A percentile compares a stretch with the other conserved stretches of the same genome.
phyloP scores from a whole-genome alignment of 2,113 vertebrate genomes.

The Ailurus styani region DNA sequence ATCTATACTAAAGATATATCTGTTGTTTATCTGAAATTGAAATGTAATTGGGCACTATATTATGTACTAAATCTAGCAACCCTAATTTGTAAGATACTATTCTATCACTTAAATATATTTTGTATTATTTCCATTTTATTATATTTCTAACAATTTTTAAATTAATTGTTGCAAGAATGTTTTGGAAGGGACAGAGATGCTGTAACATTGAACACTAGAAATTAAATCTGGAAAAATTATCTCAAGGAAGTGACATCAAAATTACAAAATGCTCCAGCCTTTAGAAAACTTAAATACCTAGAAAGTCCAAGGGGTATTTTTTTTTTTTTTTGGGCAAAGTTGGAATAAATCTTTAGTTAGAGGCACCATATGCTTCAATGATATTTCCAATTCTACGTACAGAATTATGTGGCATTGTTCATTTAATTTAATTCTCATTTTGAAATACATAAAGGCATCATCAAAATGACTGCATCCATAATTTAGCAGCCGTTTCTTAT shows the following conservation, averaged over 20 bases:
- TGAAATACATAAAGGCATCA: background rate
- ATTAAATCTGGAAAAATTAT: background rate
- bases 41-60: background rate
- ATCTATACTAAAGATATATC: background rate
- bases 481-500: background rate
- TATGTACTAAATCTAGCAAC: background rate
- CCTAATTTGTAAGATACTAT: background rate
- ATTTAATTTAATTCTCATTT: background rate
- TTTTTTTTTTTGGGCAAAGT: background rate
- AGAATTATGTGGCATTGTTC: background rate
- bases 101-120: background rate
- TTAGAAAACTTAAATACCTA: background rate
- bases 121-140: background rate
- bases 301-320: background rate
- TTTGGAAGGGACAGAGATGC: background rate
- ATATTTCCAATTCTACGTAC: background rate
- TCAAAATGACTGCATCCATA: background rate
- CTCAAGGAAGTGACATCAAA: background rate
- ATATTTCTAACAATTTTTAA: background rate
- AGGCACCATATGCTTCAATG: background rate
- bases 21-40: slow-evolving; percentile 12
- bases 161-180: background rate
- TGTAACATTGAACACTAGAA: background rate
- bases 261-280: background rate
- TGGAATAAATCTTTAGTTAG: background rate